Evolutionary conservation across 1,140 invertebrate genomes (phyloP).

Genomic region (Aphelenchoides besseyi): DNA sequence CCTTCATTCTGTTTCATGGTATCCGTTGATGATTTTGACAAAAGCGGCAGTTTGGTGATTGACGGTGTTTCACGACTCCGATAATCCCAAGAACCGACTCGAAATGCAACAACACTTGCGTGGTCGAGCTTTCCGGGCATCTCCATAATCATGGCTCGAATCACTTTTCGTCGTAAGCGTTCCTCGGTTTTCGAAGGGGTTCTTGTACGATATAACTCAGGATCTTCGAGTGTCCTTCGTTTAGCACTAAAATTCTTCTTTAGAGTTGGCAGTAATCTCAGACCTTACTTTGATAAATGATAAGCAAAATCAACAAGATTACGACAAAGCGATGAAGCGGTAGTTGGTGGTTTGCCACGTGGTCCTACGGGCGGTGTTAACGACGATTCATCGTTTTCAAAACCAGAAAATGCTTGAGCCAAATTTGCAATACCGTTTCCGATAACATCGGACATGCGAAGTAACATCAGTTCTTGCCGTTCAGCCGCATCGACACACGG

Average conservation of each 20-base stretch:
- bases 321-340: slow-evolving; percentile 70
- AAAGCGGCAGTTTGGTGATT: neutral
- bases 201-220: slow-evolving; percentile 72
- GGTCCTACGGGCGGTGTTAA: neutral
- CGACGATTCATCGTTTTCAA: slow-evolving; percentile 26
- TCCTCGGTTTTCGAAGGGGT: slow-evolving; percentile 68
- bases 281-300: slow-evolving; percentile 65
- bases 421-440: slow-evolving; percentile 70
- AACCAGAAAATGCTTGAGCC: slow-evolving; percentile 67
- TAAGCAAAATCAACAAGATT: slow-evolving; percentile 75
- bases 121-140: slow-evolving; percentile 90
- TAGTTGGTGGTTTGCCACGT: slow-evolving; percentile 31
- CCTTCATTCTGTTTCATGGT: slow-evolving; percentile 12
- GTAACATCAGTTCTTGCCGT: slow-evolving; percentile 74
- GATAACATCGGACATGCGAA: slow-evolving; percentile 78
- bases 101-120: slow-evolving; percentile 79
- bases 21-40: slow-evolving; percentile 15
- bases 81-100: slow-evolving; percentile 65
- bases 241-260: slow-evolving; percentile 72
- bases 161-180: slow-evolving; percentile 70
- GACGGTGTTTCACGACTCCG: neutral
- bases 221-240: slow-evolving; percentile 75
- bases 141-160: slow-evolving; percentile 72
- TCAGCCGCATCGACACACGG: slow-evolving; percentile 77
- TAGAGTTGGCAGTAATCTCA: neutral